These are phyloP conservation scores for Colaptes auratus DNA, from an alignment of 2,113 vertebrate species.

Conservation along the genomic window DNA sequence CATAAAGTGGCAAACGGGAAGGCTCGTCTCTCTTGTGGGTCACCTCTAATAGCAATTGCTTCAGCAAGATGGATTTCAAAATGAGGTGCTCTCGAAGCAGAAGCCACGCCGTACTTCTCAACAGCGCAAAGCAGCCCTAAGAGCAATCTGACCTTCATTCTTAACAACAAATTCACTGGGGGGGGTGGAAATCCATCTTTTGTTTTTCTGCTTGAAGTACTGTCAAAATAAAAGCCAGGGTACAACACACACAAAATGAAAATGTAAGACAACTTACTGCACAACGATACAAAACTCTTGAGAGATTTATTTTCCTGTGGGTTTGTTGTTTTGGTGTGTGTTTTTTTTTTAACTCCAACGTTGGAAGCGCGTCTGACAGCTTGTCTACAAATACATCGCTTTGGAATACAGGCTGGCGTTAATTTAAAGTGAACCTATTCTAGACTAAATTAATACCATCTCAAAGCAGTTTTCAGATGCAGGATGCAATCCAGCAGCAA, in stretches of 20 bases:
- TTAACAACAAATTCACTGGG: conserved; percentile 7
- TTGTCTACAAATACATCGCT: not conserved
- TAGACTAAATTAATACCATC: not conserved
- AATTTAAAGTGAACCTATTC: not conserved
- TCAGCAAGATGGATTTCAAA: conserved; percentile 55
- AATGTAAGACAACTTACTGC: not conserved
- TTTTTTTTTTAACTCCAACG: not conserved
- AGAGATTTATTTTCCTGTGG: not conserved
- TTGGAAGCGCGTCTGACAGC: not conserved
- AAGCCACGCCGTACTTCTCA: conserved; percentile 11
- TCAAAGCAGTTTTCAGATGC: not conserved
- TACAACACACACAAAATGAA: not conserved
- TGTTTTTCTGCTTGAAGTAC: conserved; percentile 31
- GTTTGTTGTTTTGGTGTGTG: not conserved
- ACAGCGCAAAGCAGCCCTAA: not conserved
- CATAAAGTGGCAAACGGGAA: conserved; percentile 15
- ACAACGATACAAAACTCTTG: not conserved
- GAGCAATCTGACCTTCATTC: conserved; percentile 47
- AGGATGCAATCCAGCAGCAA: not conserved
- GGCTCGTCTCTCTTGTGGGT: not conserved
- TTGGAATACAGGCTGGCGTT: not conserved
- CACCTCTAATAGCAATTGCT: conserved; percentile 38
- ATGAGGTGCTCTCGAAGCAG: not conserved
- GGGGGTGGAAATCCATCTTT: not conserved
- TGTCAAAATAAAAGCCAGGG: conserved; percentile 11